Evolutionary conservation across 2,888 invertebrate genomes (phyloP).

Genomic region (Tetrapedia diversipes): DNA sequence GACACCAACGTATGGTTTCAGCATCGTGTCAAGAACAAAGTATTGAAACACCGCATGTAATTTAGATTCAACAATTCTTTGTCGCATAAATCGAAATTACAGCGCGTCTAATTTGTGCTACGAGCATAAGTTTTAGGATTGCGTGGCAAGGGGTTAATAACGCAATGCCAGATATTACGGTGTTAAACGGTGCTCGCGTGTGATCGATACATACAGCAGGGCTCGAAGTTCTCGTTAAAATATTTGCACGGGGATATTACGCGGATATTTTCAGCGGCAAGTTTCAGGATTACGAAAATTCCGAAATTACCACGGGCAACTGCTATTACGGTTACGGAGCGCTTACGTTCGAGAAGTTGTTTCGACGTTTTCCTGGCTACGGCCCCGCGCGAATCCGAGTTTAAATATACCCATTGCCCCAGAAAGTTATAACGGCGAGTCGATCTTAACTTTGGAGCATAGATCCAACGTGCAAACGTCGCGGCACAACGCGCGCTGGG

Average conservation of each 20-base stretch:
- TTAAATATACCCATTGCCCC: slow-evolving; percentile 17
- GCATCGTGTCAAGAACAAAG: too few relatives aligned
- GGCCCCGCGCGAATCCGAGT: slow-evolving; percentile 13
- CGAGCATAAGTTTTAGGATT: too few relatives aligned
- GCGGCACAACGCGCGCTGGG: slow-evolving; percentile 23
- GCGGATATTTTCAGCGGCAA: not conserved
- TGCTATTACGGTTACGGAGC: not conserved
- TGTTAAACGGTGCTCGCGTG: too few relatives aligned
- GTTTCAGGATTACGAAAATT: slow-evolving; percentile 18
- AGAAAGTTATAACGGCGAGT: slow-evolving; percentile 44
- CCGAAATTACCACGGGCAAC: slow-evolving; percentile 1
- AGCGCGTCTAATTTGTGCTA: too few relatives aligned
- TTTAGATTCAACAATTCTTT: too few relatives aligned
- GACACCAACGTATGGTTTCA: too few relatives aligned
- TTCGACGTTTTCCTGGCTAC: slow-evolving; percentile 19
- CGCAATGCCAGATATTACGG: too few relatives aligned
- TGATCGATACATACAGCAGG: not conserved
- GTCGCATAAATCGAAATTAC: too few relatives aligned
- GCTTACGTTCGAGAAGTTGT: slow-evolving; percentile 38
- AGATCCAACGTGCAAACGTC: slow-evolving; percentile 52
- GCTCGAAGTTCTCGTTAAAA: not conserved
- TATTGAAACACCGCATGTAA: too few relatives aligned
- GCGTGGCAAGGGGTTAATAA: too few relatives aligned
- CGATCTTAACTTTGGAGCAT: slow-evolving; percentile 52
- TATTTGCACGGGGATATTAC: not conserved